Evolutionary conservation across 1,140 invertebrate species (phyloP).

Genomic region (Vollenhovia emeryi): DNA sequence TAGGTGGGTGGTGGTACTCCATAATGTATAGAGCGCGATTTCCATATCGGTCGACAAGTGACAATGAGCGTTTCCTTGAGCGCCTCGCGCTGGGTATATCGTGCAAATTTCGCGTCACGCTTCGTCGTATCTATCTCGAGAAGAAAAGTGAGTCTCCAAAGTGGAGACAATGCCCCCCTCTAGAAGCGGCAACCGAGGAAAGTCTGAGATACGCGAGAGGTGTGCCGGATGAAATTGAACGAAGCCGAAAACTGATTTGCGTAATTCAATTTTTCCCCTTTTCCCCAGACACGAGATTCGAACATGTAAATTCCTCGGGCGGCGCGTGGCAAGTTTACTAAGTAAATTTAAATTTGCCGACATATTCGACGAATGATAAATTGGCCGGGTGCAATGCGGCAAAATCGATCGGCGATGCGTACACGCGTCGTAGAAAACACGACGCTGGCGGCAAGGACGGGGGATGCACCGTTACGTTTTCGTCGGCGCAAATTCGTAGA

Average conservation of each 20-base stretch:
- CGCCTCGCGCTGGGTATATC: background rate
- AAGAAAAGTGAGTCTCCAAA: background rate
- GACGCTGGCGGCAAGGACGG: background rate
- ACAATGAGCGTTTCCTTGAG: background rate
- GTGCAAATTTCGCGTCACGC: constrained; percentile 19
- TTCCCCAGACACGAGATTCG: background rate
- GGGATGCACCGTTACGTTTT: constrained; percentile 25
- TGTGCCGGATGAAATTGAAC: background rate
- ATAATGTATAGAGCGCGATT: constrained; percentile 36
- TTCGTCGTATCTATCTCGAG: background rate
- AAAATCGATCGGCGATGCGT: background rate
- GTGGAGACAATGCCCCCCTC: background rate
- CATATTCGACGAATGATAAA: background rate
- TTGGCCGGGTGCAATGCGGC: background rate
- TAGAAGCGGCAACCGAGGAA: background rate
- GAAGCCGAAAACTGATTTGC: background rate
- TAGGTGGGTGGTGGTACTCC: constrained; percentile 47
- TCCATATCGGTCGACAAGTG: constrained; percentile 12
- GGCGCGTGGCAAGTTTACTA: background rate
- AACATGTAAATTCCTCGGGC: background rate
- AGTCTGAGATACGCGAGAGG: background rate
- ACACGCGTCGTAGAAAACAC: background rate
- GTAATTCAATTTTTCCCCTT: background rate
- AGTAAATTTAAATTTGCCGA: background rate
- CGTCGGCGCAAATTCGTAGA: constrained; percentile 22